Evolutionary conservation across 2,113 vertebrate genomes (phyloP).

Genomic region (Anas platyrhynchos): DNA sequence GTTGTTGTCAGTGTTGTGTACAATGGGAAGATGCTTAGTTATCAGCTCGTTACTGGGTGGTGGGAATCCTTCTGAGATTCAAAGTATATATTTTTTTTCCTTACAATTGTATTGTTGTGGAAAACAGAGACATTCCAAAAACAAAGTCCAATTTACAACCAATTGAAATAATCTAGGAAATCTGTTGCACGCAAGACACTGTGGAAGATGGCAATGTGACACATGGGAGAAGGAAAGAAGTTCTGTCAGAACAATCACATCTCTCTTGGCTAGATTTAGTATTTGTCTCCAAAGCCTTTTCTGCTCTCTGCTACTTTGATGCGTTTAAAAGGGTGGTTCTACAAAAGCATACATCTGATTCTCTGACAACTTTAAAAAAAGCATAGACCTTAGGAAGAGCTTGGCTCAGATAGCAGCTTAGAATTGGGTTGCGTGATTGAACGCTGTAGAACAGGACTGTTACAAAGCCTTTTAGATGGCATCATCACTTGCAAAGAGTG

Average conservation of each 20-base stretch:
- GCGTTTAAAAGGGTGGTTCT: background rate
- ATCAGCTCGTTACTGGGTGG: accelerated
- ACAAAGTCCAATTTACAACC: background rate
- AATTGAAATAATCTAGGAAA: background rate
- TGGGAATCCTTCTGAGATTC: background rate
- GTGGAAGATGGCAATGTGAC: accelerated
- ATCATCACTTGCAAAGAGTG: background rate
- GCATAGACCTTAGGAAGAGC: background rate
- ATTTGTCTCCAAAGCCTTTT: background rate
- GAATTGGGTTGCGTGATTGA: background rate
- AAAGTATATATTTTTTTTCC: background rate
- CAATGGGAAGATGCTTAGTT: background rate
- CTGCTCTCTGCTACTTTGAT: background rate
- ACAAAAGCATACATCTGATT: background rate
- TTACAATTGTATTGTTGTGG: background rate
- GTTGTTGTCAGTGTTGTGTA: background rate
- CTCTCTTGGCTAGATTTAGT: background rate
- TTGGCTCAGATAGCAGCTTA: background rate
- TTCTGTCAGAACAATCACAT: background rate
- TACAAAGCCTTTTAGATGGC: background rate
- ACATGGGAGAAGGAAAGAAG: background rate
- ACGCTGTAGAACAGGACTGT: background rate
- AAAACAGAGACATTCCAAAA: background rate
- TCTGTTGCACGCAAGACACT: background rate
- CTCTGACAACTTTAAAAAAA: background rate